Evolutionary conservation across 2,113 vertebrate genomes (phyloP).

Genomic region (Sarotherodon lohbergeri): DNA sequence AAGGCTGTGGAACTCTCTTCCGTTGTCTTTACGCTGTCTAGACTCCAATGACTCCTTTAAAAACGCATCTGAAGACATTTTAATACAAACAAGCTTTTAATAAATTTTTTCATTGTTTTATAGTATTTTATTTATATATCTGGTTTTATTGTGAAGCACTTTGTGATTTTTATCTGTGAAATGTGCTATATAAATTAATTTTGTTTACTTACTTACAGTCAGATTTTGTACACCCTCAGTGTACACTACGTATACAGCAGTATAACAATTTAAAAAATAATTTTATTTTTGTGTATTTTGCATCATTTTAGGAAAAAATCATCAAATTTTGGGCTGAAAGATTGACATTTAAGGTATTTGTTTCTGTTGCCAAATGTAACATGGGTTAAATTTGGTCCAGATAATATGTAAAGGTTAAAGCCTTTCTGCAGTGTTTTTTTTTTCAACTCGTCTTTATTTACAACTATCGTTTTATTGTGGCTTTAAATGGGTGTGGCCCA

Average conservation of each 20-base stretch:
- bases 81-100: neutral
- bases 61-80: neutral
- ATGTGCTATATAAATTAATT: neutral
- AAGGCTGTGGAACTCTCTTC: neutral
- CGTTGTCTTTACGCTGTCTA: neutral
- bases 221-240: neutral
- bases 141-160: neutral
- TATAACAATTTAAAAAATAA: neutral
- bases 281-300: neutral
- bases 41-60: neutral
- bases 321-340: neutral
- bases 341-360: neutral
- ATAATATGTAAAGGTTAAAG: neutral
- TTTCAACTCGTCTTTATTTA: neutral
- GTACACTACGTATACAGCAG: neutral
- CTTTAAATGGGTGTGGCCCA: neutral
- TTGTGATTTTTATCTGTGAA: rapidly evolving
- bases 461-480: neutral
- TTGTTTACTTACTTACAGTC: neutral
- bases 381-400: neutral
- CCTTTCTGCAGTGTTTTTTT: neutral
- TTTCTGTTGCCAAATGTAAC: neutral
- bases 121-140: neutral
- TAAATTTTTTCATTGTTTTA: neutral
- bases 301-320: neutral